phyloP scores from a whole-genome alignment of 2,797 vertebrate genomes.

The Thunnus albacares region DNA sequence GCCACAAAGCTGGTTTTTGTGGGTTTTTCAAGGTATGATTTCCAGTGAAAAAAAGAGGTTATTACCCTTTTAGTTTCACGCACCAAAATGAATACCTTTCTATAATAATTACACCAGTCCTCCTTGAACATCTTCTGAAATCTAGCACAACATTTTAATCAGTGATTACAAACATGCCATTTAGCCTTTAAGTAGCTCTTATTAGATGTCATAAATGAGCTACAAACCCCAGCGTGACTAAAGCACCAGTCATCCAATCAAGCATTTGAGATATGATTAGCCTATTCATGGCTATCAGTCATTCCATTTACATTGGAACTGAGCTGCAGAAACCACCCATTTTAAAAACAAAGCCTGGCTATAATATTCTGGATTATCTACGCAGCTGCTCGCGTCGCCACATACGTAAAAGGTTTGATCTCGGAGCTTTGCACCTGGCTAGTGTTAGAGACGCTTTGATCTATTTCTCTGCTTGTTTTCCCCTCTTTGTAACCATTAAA shows the following conservation, averaged over 20 bases:
- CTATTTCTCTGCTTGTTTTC: slow-evolving; percentile 71
- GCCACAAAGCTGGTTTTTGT: slow-evolving; percentile 8
- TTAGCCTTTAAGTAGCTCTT: slow-evolving; percentile 42
- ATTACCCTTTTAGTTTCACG: neutral
- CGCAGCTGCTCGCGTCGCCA: slow-evolving; percentile 54
- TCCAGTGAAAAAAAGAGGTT: slow-evolving; percentile 3
- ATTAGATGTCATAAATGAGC: slow-evolving; percentile 33
- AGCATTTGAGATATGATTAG: slow-evolving; percentile 51
- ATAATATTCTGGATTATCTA: slow-evolving; percentile 56
- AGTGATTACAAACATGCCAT: slow-evolving; percentile 35
- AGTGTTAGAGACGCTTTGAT: slow-evolving; percentile 80
- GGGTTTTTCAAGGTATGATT: slow-evolving; percentile 4
- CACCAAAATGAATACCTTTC: neutral
- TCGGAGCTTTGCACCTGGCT: slow-evolving; percentile 78
- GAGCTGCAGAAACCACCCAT: slow-evolving; percentile 27
- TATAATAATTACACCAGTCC: neutral
- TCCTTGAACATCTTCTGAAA: slow-evolving; percentile 3
- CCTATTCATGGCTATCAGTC: slow-evolving; percentile 28
- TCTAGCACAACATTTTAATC: slow-evolving; percentile 27
- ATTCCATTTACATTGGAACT: slow-evolving; percentile 24
- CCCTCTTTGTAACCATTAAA: slow-evolving; percentile 77
- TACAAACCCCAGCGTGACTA: slow-evolving; percentile 24
- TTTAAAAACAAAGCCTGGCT: slow-evolving; percentile 51
- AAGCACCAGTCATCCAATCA: slow-evolving; percentile 48
- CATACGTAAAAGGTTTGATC: slow-evolving; percentile 70